Base-by-base conservation (phyloP, 30 jellyfish, hydroid and myxozoan genomes). In the Hydractinia echinata region DNA sequence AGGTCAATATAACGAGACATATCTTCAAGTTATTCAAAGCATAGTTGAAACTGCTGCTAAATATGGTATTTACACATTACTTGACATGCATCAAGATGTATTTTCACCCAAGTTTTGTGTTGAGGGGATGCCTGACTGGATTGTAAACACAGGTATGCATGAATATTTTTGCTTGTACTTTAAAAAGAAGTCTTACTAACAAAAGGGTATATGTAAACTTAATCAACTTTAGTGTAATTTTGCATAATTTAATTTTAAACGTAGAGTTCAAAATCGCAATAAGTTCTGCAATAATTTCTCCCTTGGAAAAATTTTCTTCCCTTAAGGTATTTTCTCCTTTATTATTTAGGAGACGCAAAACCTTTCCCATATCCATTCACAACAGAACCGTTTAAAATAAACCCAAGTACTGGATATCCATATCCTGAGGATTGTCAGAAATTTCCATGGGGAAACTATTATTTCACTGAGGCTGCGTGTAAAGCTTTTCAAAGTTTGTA, bases 51-150 rank as follows among this genome's bases (percentile, higher is more conserved):
- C 73, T 66, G 95, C 94, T 15, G 90, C 97, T 16, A 86, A 91
- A 58, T 85, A 85, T 85, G 97, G 97, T 39, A 91, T 91, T 73
- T 91, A 91, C 83, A 86, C 97, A 54, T 83, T 91, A 77, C 89
- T 91, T 10, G 97, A 91, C 77, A 91, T 91, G 97, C 97, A 91
- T 66, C 97, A 91, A 66, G 97, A 91, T 83, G 97, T 91, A 61
- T 85, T 91, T 89, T 91, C 97, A 56, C 95, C 95, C 2, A 91
- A 91, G 82, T 86, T 91, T 81, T 91, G 97, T 79, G 97, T 91
- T 58, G 97, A 91, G 73, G 97, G 97, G 7, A 85, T 91, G 74
- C 97, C 97, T 4, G 97, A 91, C 52, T 91, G 97, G 97, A 92
- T 92, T 15, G 97, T 91, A 6, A 86, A 86, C 81, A 82, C 96